A percentile compares a stretch with the other conserved stretches of the same genome.
These are phyloP conservation scores for Pediacus dermestoides DNA, from an alignment of 2,888 invertebrate genomes.

Conservation along the genomic window DNA sequence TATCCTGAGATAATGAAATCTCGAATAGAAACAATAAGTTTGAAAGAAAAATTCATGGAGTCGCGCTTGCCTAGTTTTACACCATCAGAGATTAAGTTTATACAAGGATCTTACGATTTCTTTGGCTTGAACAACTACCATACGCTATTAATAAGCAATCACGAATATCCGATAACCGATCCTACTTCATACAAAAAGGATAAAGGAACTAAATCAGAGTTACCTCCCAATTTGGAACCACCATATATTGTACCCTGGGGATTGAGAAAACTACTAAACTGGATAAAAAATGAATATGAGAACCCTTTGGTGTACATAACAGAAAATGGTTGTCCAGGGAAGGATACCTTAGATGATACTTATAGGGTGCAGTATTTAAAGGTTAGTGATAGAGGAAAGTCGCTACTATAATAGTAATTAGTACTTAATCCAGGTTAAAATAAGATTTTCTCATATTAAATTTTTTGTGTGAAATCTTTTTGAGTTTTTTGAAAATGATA, in stretches of 20 bases:
- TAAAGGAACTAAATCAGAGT: constrained; percentile 34
- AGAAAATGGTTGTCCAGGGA: constrained; percentile 58
- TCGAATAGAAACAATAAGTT: constrained; percentile 47
- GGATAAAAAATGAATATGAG: constrained; percentile 45
- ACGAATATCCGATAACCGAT: constrained; percentile 41
- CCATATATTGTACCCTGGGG: constrained; percentile 59
- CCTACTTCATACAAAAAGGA: constrained; percentile 33
- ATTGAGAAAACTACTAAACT: constrained; percentile 55
- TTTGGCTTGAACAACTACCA: constrained; percentile 66
- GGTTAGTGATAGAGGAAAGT: constrained; percentile 22
- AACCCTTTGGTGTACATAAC: constrained; percentile 58
- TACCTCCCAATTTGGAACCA: constrained; percentile 54
- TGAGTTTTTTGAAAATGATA: background rate
- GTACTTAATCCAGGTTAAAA: no score
- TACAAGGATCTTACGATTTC: constrained; percentile 59
- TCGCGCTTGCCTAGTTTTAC: constrained; percentile 52
- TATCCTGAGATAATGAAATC: constrained; percentile 54
- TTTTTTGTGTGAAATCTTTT: background rate
- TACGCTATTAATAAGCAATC: constrained; percentile 46
- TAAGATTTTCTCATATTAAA: no score
- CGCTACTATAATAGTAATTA: no score
- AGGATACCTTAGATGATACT: constrained; percentile 51
- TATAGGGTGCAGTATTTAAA: constrained; percentile 48
- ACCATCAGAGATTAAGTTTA: constrained; percentile 45
- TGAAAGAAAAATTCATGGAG: constrained; percentile 43